Evolutionary conservation across 2,888 invertebrate genomes (phyloP).

Genomic region (Magallana nippona): DNA sequence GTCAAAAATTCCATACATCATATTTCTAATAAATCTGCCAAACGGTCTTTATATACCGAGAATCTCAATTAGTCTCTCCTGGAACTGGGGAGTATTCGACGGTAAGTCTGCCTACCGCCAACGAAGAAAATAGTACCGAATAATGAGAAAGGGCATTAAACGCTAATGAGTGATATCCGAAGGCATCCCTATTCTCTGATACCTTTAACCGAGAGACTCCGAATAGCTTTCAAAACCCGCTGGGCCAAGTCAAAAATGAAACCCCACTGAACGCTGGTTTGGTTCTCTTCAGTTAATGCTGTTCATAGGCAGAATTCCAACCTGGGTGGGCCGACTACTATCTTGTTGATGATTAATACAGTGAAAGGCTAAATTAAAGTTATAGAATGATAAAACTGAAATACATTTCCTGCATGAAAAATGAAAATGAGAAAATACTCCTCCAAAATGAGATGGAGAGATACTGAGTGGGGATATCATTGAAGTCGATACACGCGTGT

Average conservation of each 20-base stretch:
- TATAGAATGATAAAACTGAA: slow-evolving; percentile 55
- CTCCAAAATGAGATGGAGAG: slow-evolving; percentile 47
- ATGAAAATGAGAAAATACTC: slow-evolving; percentile 52
- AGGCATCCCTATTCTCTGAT: slow-evolving; percentile 46
- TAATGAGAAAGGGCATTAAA: slow-evolving; percentile 56
- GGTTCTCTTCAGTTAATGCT: slow-evolving; percentile 31
- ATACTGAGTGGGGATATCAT: slow-evolving; percentile 39
- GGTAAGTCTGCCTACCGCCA: slow-evolving; percentile 46
- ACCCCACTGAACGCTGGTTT: slow-evolving; percentile 38
- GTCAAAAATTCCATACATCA: slow-evolving; percentile 33
- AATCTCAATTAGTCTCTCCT: slow-evolving; percentile 39
- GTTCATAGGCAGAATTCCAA: slow-evolving; percentile 38
- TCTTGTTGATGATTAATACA: slow-evolving; percentile 44
- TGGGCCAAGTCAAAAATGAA: slow-evolving; percentile 40
- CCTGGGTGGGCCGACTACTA: slow-evolving; percentile 52
- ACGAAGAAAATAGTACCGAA: slow-evolving; percentile 51
- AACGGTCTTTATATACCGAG: slow-evolving; percentile 21
- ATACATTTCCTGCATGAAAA: slow-evolving; percentile 52
- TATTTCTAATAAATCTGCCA: slow-evolving; percentile 37
- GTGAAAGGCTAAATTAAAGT: slow-evolving; percentile 55
- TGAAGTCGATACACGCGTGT: slow-evolving; percentile 50
- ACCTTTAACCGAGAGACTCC: slow-evolving; percentile 46
- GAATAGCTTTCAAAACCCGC: slow-evolving; percentile 48
- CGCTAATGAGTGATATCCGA: slow-evolving; percentile 50
- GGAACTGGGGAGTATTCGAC: slow-evolving; percentile 23